A percentile compares a stretch with the other conserved stretches of the same genome.
Conservation (phyloP, 2,113 vertebrate genomes). For the Cyanistes caeruleus region DNA sequence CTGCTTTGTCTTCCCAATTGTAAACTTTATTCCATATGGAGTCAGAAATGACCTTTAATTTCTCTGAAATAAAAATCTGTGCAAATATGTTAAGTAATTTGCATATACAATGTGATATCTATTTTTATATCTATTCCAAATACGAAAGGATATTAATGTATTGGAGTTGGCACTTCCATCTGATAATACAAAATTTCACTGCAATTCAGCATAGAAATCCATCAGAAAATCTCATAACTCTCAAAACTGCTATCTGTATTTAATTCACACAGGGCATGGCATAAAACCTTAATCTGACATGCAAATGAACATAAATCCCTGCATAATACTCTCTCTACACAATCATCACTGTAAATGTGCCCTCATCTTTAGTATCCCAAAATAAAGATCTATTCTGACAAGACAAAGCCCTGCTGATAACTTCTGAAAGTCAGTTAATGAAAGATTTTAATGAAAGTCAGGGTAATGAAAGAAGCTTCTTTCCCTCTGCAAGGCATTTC, state of each 20-base stretch:
- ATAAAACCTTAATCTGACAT: neutral
- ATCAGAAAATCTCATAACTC: neutral
- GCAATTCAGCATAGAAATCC: neutral
- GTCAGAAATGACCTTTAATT: conserved; percentile 10
- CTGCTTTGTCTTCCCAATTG: neutral
- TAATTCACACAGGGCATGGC: neutral
- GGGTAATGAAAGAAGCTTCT: neutral
- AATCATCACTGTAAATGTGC: neutral
- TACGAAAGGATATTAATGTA: neutral
- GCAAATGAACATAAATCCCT: conserved; percentile 1
- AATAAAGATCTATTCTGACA: neutral
- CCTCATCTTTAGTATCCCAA: neutral
- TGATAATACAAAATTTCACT: neutral
- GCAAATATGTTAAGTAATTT: neutral
- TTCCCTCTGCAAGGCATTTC: neutral
- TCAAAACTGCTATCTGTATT: neutral
- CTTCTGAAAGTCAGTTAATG: neutral
- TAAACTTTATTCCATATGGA: neutral
- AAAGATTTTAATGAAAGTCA: neutral
- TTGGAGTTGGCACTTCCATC: neutral
- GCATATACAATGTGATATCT: neutral
- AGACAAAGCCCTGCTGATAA: neutral
- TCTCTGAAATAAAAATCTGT: neutral
- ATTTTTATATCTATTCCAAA: neutral
- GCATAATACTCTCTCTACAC: neutral